phyloP scores from a whole-genome alignment of 2,888 invertebrate species.

The Sarcophaga subvicina region DNA sequence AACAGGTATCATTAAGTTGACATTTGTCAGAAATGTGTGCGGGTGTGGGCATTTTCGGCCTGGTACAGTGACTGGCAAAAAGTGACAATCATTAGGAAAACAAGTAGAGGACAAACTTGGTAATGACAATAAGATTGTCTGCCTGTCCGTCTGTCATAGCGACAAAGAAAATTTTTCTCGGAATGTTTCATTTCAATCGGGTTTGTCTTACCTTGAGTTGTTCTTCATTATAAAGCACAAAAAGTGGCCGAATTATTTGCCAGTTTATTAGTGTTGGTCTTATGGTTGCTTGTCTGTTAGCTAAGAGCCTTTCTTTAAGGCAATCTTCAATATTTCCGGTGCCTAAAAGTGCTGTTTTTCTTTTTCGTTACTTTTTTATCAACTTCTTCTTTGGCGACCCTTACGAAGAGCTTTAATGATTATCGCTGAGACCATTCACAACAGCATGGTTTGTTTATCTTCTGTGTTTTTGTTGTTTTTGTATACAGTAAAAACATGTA shows the following conservation, averaged over 20 bases:
- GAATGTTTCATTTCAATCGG: not conserved
- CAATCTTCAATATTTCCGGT: conserved; percentile 65
- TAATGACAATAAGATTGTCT: no score
- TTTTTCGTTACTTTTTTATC: not conserved
- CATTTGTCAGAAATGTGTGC: no score
- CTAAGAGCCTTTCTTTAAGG: conserved; percentile 29
- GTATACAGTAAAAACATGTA: conserved; percentile 45
- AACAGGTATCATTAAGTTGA: no score
- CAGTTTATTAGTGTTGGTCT: conserved; percentile 20
- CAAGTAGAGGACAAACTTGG: no score
- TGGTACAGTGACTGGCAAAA: no score
- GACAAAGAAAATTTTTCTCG: not conserved
- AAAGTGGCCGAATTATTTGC: conserved; percentile 42
- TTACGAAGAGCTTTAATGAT: conserved; percentile 2
- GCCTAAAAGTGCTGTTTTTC: conserved; percentile 25
- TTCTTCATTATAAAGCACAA: conserved; percentile 8
- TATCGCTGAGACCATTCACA: not conserved
- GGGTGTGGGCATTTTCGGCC: no score
- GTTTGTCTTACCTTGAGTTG: conserved; percentile 14
- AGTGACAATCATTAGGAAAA: no score
- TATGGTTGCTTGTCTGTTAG: conserved; percentile 5
- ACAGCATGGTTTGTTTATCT: conserved; percentile 34
- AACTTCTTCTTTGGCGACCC: conserved; percentile 10
- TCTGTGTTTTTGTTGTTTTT: conserved; percentile 10
- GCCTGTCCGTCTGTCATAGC: no score